phyloP scores from a whole-genome alignment of 2,113 vertebrate species.

The Rostratula benghalensis region DNA sequence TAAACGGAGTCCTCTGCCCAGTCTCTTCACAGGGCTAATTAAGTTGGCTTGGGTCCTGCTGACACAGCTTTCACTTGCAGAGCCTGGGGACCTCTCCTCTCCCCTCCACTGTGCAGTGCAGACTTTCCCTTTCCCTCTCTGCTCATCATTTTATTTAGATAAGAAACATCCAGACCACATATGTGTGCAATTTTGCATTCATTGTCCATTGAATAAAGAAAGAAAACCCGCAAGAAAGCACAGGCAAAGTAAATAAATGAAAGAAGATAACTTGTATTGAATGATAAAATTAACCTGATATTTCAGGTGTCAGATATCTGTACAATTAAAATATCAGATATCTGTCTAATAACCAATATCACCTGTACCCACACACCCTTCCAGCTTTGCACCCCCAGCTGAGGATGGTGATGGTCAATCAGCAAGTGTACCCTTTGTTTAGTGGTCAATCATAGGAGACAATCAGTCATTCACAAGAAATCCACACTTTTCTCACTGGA shows the following conservation, averaged over 20 bases:
- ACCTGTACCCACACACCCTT: not conserved
- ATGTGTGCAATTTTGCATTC: not conserved
- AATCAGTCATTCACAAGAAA: not conserved
- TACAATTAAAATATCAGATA: not conserved
- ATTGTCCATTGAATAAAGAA: not conserved
- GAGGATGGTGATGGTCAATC: not conserved
- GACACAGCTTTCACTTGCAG: conserved; percentile 2
- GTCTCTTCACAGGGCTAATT: conserved; percentile 3
- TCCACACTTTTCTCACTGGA: not conserved
- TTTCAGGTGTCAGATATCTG: not conserved
- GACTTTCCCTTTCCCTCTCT: not conserved
- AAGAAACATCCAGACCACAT: not conserved
- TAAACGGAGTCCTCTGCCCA: not conserved
- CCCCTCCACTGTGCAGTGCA: not conserved
- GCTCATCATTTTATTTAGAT: not conserved
- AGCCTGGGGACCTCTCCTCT: not conserved
- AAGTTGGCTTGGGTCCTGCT: not conserved
- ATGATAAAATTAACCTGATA: not conserved
- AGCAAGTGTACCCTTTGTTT: not conserved
- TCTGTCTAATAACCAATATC: not conserved
- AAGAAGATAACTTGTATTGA: not conserved
- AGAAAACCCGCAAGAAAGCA: not conserved
- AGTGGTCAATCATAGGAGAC: not conserved
- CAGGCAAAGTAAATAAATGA: not conserved
- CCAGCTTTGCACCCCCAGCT: not conserved